phyloP scores from a whole-genome alignment of 2,113 vertebrate genomes.

The Ellobius talpinus region DNA sequence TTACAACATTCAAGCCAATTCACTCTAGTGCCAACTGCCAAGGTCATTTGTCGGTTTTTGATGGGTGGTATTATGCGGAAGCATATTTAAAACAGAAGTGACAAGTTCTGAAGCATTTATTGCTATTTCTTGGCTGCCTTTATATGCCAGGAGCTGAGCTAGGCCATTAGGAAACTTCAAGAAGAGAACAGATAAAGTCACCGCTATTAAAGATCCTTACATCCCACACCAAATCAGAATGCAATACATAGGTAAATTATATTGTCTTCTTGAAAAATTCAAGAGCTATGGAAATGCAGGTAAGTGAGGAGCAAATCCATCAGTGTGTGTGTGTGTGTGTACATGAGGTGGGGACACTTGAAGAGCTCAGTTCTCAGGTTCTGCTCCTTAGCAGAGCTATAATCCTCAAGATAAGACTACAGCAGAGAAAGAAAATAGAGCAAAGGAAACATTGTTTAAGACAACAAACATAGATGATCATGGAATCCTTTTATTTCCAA shows the following conservation, averaged over 20 bases:
- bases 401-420: neutral
- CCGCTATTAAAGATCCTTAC: neutral
- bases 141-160: neutral
- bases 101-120: neutral
- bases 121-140: neutral
- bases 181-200: neutral
- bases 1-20: neutral
- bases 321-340: neutral
- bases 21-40: neutral
- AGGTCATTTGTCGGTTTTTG: neutral
- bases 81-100: neutral
- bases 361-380: conserved; percentile 1
- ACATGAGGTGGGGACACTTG: neutral
- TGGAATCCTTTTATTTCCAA: neutral
- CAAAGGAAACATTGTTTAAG: neutral
- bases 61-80: neutral
- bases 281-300: neutral
- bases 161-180: neutral
- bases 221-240: neutral
- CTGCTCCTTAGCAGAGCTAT: neutral
- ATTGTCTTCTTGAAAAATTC: neutral
- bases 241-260: neutral
- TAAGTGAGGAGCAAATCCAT: neutral
- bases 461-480: neutral
- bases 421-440: neutral